Evolutionary conservation across 2,113 vertebrate species (phyloP).

Genomic region (Petroica traversi): DNA sequence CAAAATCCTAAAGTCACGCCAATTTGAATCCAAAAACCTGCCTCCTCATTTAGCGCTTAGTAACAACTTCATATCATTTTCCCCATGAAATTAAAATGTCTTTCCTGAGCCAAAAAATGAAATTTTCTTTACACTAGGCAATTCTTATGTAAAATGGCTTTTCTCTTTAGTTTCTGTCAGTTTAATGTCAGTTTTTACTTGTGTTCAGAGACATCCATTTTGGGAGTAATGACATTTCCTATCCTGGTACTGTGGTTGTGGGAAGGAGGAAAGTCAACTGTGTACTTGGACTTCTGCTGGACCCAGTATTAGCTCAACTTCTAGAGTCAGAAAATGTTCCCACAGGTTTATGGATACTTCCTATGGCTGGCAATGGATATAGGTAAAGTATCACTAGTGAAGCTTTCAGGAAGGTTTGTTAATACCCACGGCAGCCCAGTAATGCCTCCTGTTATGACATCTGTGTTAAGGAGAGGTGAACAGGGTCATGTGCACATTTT

Average conservation of each 20-base stretch:
- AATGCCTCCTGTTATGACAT: not conserved
- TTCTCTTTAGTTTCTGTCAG: not conserved
- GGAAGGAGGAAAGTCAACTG: not conserved
- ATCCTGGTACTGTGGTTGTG: not conserved
- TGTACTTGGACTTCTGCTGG: not conserved
- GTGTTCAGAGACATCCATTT: not conserved
- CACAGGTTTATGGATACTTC: not conserved
- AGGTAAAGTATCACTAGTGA: not conserved
- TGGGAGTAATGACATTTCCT: not conserved
- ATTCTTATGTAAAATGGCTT: not conserved
- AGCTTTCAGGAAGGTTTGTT: not conserved
- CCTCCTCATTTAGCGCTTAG: not conserved
- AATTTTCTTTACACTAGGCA: not conserved
- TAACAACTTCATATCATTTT: slow-evolving; percentile 14
- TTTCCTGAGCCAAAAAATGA: slow-evolving; percentile 13
- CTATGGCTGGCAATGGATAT: not conserved
- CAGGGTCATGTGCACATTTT: not conserved
- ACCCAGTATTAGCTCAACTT: not conserved
- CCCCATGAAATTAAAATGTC: not conserved
- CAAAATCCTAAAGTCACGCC: not conserved
- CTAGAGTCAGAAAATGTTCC: not conserved
- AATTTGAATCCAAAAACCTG: not conserved
- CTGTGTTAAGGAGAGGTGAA: not conserved
- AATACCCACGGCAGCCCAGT: not conserved
- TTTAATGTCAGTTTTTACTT: not conserved